Evolutionary conservation across 2,888 invertebrate genomes (phyloP), one percentile per base, ranked within the genome.

Genomic region (Pammene fasciana): DNA sequence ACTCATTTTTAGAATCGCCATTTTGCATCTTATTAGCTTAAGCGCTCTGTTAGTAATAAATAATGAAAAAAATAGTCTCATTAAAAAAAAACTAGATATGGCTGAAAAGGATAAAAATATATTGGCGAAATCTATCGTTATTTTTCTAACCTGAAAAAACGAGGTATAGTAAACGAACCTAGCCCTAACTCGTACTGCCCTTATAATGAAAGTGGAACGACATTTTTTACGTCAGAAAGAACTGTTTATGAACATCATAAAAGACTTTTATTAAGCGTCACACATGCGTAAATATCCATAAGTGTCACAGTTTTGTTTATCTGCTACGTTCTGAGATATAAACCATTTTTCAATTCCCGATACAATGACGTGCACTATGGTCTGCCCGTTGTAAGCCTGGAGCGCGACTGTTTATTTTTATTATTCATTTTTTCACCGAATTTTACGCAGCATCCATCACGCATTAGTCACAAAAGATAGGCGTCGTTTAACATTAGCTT

Each of bases 401-500:
- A 79, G 75, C 82, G 11, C 78, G 52, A 13, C 75, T 81, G 78
- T 86, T 86, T 86, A 86, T 88, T 88, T 86, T 86, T 83, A 78
- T 77, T 82, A 84, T 85, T 76, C 72, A 74, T 76, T 81, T 85
- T 82, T 85, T 82, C 78, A 79, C 78, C 79, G 76, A 81, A 83
- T 88, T 89, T 87, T 82, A 87, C 85, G 87, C 85, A 77, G 84
- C 88, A 90, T 88, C 87, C 85, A 89, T 89, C 88, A 88, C 83
- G 83, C 85, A 87, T 89, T 89, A 86, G 82, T 83, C 84, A 90
- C 91, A 92, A 92, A 90, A 89, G 92, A 90, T 90, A 87, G 87
- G 89, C 90, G 88, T 89, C 90, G 85, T 87, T 90, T 89, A 88
- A 89, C 90, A 90, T 91, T 90, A 89, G 87, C 87, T 89, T 90